Base-by-base conservation (phyloP, 2,888 invertebrate genomes). In the Amiota minor region DNA sequence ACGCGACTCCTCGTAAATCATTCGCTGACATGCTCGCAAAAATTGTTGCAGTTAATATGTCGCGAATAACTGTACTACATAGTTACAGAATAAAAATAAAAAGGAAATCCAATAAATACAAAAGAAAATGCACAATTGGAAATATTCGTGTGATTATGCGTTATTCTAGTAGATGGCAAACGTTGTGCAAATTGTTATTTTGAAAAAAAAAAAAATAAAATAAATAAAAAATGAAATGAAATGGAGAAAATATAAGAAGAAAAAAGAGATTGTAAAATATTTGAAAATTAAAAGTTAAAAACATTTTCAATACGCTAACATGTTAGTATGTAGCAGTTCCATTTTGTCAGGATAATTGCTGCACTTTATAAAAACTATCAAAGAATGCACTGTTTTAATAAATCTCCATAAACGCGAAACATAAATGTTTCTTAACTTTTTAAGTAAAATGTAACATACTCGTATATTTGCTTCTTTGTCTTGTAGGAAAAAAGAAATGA, bases 31-130 rank as follows among this genome's bases (percentile, higher is more conserved):
- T 68, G 67, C 20, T 50, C 35, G 53, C 14, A 12, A 53, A 68
- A 68, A 68, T 68, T 68, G 67, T 68, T 68, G 67, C 67, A 68
- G 67, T 68, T 68, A 68, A 68, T 68, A 68, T 68, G 67, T 68
- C 67, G 53, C 67, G 67, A 68, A 68, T 68, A 50, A 68, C 67
- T 53, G 67, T 68, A 68, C 23, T 68, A 68, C 35, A 53, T 68
- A 20, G 50, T 53, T 20, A 53, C 35, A 68, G 20, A 11, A 59
- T 20, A 59, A 56, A 56, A n/a, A 56, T 16, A 9, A 9, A 16
- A 20, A 18, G 20, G 20, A 59, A 20, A 59, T 20, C 10, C 18
- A 56, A 18, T 20, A 59, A 59, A 59, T 9, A 1, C 14, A 14
- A 14, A 53, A 53, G 16, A 53, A 53, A 1, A 53, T n/a, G 4